Evolutionary conservation across 2,113 vertebrate species (phyloP), one percentile per base, ranked within the genome.

Genomic region (Pelmatolapia mariae): DNA sequence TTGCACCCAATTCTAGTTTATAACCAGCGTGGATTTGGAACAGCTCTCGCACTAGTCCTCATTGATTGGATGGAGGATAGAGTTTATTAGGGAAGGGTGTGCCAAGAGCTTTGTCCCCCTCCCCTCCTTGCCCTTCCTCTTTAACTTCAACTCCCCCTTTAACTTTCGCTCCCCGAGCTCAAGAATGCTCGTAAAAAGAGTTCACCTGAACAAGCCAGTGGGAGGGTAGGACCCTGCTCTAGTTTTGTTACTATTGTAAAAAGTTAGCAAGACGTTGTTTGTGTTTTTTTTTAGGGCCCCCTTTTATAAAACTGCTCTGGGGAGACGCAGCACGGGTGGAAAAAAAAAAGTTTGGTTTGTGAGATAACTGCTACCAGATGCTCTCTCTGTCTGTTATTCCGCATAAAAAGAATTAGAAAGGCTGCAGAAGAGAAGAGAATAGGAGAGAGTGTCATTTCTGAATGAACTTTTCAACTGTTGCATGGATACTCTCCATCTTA

Each of bases 311-410:
- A 90, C 84, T 81, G 89, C 89, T 93, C 86, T 91, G 71, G 82
- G 84, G 89, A 91, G 87, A 91, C 83, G 92, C 84, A 36, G 84
- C 89, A 66, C 84, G 89, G 84, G 88, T 92, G 90, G n/a, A n/a
- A n/a, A 24, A 90, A 94, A 96, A 93, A 94, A 95, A 93, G 93
- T 94, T 94, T 92, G 94, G 95, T 95, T 96, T 94, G 93, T 89
- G 82, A 92, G 93, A 92, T 96, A 96, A 97, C 96, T 93, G 94
- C 94, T 96, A 95, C 95, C 96, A 97, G 96, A 97, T 97, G 96
- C 95, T 94, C 76, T 66, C 87, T 86, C 80, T 90, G 91, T 93
- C 92, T 91, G 91, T 93, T 94, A 88, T 93, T 86, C 88, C 84
- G 90, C 6, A 45, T 92, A 83, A 89, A 92, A 89, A 82, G 85